phyloP scores from a whole-genome alignment of 2,113 vertebrate species.

The human region GRCh38 chr2:11530501-11531000 shows the following conservation, averaged over 20 bases:
- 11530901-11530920: not conserved
- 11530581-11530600: not conserved
- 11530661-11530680: no score
- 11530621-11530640: not conserved
- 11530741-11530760: accelerated
- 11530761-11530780: not conserved
- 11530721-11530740: not conserved
- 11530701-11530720: accelerated
- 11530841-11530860: no score
- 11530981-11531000: not conserved
- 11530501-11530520: no score
- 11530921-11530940: not conserved
- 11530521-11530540: no score
- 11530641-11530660: not conserved
- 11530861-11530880: not conserved
- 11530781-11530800: not conserved
- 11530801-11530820: not conserved
- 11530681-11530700: accelerated
- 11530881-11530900: not conserved
- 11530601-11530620: not conserved
- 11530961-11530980: not conserved
- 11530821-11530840: not conserved
- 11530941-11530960: not conserved
- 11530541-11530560: no score
- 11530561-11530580: not conserved